Conservation (phyloP, 1,140 invertebrate genomes). For the Diachasma alloeum region DNA sequence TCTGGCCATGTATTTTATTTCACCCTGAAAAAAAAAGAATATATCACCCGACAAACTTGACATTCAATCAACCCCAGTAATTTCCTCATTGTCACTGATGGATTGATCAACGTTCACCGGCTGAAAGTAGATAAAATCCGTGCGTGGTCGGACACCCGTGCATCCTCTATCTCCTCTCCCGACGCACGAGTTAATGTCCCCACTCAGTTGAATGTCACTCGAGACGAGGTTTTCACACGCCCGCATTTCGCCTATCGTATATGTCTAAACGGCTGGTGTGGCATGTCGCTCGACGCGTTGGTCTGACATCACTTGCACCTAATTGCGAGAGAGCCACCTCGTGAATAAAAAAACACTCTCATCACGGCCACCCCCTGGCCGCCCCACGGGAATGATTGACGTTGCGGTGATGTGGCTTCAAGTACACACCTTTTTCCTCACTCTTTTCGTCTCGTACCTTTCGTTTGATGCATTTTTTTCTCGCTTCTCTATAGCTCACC, state of each 20-base stretch:
- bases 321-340: constrained; percentile 4
- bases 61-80: constrained; percentile 12
- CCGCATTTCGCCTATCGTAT: background rate
- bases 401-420: constrained; percentile 9
- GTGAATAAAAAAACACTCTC: constrained; percentile 10
- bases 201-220: background rate
- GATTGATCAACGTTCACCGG: background rate
- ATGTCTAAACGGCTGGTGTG: background rate
- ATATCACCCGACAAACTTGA: background rate
- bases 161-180: no score
- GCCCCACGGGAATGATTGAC: background rate
- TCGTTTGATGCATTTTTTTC: background rate
- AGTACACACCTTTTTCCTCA: background rate
- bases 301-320: constrained; percentile 1
- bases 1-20: background rate
- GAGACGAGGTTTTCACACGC: background rate
- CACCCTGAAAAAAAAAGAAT: background rate
- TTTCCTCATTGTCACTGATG: constrained; percentile 13
- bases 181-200: background rate
- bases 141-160: constrained; percentile 13
- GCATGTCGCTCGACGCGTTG: background rate
- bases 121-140: constrained; percentile 20
- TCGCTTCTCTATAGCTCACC: background rate
- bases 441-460: background rate
- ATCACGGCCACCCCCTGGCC: background rate